Evolutionary conservation across 2,797 vertebrate species (phyloP).

Genomic region (Pteropus rufus): DNA sequence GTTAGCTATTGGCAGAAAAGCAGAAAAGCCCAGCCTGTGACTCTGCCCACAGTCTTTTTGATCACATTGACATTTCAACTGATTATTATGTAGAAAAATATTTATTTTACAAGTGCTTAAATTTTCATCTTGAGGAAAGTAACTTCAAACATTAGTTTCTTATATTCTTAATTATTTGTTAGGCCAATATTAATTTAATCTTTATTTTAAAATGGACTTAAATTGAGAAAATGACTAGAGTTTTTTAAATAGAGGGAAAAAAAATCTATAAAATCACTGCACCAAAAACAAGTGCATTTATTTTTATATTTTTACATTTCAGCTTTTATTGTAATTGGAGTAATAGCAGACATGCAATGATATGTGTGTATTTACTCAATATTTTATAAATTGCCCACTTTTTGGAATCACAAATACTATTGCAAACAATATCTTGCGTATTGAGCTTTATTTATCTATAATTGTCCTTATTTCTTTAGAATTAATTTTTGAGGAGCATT

Average conservation of each 20-base stretch:
- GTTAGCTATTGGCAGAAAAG: neutral
- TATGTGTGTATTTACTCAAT: neutral
- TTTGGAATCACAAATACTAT: neutral
- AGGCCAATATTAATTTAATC: neutral
- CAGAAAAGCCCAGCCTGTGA: neutral
- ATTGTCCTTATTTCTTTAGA: neutral
- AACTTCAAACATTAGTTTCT: neutral
- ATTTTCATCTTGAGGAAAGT: constrained; percentile 11
- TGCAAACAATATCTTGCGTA: neutral
- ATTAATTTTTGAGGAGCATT: neutral
- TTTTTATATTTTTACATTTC: neutral
- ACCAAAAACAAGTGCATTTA: neutral
- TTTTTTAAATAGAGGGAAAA: neutral
- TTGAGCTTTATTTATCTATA: neutral
- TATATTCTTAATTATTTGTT: neutral
- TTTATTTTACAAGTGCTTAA: constrained; percentile 3
- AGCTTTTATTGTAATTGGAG: neutral
- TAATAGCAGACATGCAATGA: neutral
- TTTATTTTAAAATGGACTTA: neutral
- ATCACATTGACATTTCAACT: neutral
- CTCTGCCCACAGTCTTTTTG: neutral
- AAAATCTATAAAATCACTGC: neutral
- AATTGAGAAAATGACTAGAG: neutral
- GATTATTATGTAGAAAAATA: neutral
- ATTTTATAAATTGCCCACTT: neutral